Evolutionary conservation across 1,140 invertebrate species (phyloP).

Genomic region (Bombus confusus): DNA sequence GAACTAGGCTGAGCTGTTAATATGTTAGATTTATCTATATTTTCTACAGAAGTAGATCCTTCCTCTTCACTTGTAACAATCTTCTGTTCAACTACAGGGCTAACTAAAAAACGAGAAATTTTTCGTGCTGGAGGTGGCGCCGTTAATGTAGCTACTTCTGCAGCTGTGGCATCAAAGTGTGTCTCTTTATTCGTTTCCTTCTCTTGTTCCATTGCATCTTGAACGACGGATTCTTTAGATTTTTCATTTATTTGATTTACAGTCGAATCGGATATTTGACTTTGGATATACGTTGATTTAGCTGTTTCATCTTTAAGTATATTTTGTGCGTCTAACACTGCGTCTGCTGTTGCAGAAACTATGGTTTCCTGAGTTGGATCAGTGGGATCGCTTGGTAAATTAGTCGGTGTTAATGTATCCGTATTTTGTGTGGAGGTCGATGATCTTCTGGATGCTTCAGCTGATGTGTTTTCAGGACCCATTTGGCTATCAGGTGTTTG

Average conservation of each 20-base stretch:
- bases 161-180: conserved; percentile 31
- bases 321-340: conserved; percentile 51
- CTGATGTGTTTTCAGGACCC: conserved; percentile 69
- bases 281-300: conserved; percentile 45
- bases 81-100: conserved; percentile 86
- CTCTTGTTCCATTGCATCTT: conserved; percentile 48
- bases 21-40: conserved; percentile 21
- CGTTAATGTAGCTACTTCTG: conserved; percentile 60
- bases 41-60: conserved; percentile 32
- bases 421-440: conserved; percentile 81
- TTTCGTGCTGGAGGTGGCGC: conserved; percentile 84
- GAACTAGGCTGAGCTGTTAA: conserved; percentile 12
- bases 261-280: conserved; percentile 21
- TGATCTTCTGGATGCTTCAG: conserved; percentile 78
- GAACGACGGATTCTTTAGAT: conserved; percentile 41
- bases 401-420: conserved; percentile 78
- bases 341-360: conserved; percentile 56
- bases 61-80: conserved; percentile 59
- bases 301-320: conserved; percentile 47
- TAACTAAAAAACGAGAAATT: conserved; percentile 91
- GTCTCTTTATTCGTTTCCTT: conserved; percentile 50
- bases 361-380: conserved; percentile 73
- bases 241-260: conserved; percentile 18
- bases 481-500: conserved; percentile 65
- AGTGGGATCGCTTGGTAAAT: conserved; percentile 73